Base-by-base conservation (phyloP, 2,888 invertebrate species). In the Chloroclysta siterata region DNA sequence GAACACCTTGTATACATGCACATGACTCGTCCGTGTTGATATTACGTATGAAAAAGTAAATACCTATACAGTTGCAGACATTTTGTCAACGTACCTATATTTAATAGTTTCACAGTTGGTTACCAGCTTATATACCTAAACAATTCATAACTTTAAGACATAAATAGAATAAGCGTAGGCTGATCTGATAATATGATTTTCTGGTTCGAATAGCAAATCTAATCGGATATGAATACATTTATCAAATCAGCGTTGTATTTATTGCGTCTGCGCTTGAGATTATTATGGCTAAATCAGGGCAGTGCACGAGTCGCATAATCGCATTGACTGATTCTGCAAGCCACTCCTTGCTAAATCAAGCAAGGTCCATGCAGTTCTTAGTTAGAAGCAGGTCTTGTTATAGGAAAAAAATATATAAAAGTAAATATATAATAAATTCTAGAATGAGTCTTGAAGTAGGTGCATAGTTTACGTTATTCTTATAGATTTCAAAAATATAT, bases 211-310 rank as follows among this genome's bases (percentile, higher is more conserved):
- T 72, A 76, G 80, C 79, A 77, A 78, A 83, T 87, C 82, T 81
- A 82, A 82, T 80, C 80, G 65, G 66, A 76, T 84, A 82, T 82
- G 80, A 85, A 85, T 84, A 81, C 79, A 86, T 87, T 84, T 82
- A 83, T 85, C 86, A 81, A 81, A 81, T 76, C 72, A 75, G 76
- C 79, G 64, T 68, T 62, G 74, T 80, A 79, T 82, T 84, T 83
- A 81, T 80, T 74, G 74, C 68, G 74, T 68, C 72, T 71, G 68
- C 68, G 75, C 75, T 76, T 66, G 69, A 68, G 75, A 78, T 80
- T 81, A 78, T 80, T 81, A 67, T 51, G 56, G 60, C 60, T 51
- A 57, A 66, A 70, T 57, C 63, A 65, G 63, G 61, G 17, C 61
- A 56, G 50, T n/a, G 44, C 54, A 46, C 28, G 54, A 50, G 63